Conservation (phyloP, 2,888 invertebrate genomes). For the Lymantria dispar region DNA sequence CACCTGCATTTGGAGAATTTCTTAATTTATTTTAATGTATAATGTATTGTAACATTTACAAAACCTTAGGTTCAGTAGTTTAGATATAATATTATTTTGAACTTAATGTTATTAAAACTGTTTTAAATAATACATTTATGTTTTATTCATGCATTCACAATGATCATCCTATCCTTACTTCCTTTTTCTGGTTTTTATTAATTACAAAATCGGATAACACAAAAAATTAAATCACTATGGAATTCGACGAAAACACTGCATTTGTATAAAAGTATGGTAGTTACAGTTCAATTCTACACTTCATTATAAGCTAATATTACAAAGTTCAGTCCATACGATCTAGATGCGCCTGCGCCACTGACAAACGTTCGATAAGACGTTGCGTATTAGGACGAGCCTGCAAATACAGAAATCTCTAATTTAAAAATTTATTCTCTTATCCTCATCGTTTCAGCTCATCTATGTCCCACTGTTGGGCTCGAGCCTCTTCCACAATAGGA, state of each 20-base stretch:
- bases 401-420: background rate
- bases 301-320: conserved; percentile 19
- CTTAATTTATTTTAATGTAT: too few species aligned
- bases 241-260: conserved; percentile 1
- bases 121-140: background rate
- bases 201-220: background rate
- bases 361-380: conserved; percentile 65
- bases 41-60: too few species aligned
- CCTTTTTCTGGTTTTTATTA: background rate
- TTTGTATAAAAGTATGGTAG: conserved; percentile 20
- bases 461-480: too few species aligned
- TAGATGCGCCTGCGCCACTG: conserved; percentile 72
- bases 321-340: conserved; percentile 69
- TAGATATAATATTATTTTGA: conserved; percentile 9
- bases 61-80: too few species aligned
- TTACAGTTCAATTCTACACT: conserved; percentile 17
- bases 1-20: too few species aligned
- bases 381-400: conserved; percentile 74
- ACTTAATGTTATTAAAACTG: conserved; percentile 10
- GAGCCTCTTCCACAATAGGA: too few species aligned
- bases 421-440: too few species aligned
- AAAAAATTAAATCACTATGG: background rate
- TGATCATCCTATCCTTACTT: background rate
- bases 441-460: too few species aligned
- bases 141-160: conserved; percentile 9